Percentiles rank a stretch among this genome's conserved stretches.
phyloP scores from a whole-genome alignment of 2,888 invertebrate species.

The Incurvaria masculella region DNA sequence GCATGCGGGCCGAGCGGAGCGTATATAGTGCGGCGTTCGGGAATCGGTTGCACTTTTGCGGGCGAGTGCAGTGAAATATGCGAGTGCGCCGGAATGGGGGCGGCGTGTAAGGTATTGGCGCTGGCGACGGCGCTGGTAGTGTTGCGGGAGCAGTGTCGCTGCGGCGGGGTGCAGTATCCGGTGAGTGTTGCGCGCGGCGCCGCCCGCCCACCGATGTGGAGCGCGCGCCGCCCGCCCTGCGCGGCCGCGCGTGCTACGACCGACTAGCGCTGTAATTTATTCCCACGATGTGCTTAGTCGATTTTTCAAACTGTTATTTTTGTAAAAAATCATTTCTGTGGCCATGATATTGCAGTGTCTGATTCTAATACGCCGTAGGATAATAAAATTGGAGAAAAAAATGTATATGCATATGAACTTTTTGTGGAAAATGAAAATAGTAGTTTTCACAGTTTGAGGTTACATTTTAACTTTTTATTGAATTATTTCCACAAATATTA shows the following conservation, averaged over 20 bases:
- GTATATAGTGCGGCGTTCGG: slow-evolving; percentile 29
- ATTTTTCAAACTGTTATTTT: no score
- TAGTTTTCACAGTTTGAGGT: no score
- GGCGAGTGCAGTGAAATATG: slow-evolving; percentile 33
- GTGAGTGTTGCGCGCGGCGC: not conserved
- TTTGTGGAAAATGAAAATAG: no score
- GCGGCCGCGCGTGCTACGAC: slow-evolving; percentile 52
- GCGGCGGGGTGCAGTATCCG: not conserved
- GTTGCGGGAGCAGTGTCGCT: slow-evolving; percentile 25
- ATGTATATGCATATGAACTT: no score
- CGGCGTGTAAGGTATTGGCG: slow-evolving; percentile 26
- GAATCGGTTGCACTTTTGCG: slow-evolving; percentile 5
- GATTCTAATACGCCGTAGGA: no score
- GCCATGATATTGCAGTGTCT: no score
- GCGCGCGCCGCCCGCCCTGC: slow-evolving; percentile 20
- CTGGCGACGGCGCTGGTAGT: slow-evolving; percentile 34
- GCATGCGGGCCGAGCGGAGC: slow-evolving; percentile 34
- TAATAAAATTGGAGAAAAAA: no score
- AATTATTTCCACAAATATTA: no score
- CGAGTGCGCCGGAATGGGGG: slow-evolving; percentile 31
- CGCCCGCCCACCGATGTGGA: slow-evolving; percentile 7
- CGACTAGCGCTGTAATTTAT: slow-evolving; percentile 40
- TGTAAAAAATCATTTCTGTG: no score
- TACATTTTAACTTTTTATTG: no score
- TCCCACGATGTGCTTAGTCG: no score